These are phyloP conservation scores for Drosophila nigromelanica DNA, from an alignment of 1,140 invertebrate species.

Conservation along the genomic window DNA sequence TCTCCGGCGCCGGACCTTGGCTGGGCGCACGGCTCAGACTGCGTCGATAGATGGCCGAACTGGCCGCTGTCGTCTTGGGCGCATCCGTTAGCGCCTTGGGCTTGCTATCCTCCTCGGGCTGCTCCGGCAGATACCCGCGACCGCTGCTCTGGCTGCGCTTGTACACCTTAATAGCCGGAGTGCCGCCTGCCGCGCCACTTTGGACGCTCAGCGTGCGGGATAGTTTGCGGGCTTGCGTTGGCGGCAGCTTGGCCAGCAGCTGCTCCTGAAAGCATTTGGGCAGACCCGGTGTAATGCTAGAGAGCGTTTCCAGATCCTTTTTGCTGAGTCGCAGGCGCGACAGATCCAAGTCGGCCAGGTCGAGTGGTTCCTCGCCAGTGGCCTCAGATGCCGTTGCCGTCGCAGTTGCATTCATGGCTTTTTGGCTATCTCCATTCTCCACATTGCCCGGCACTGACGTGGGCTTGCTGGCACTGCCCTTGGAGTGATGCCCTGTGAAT, in stretches of 20 bases:
- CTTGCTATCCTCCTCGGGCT: constrained; percentile 38
- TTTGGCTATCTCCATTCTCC: constrained; percentile 23
- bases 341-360: constrained; percentile 87
- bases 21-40: constrained; percentile 64
- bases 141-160: constrained; percentile 82
- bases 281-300: constrained; percentile 87
- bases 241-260: constrained; percentile 87
- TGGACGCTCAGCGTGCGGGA: constrained; percentile 87
- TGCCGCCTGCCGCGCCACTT: constrained; percentile 44
- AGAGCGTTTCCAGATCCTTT: constrained; percentile 87
- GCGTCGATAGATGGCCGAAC: constrained; percentile 63
- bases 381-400: not conserved
- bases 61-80: constrained; percentile 60
- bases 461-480: constrained; percentile 35
- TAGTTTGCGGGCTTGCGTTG: constrained; percentile 86
- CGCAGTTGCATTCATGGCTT: not conserved
- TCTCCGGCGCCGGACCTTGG: constrained; percentile 15
- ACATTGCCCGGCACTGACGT: constrained; percentile 51
- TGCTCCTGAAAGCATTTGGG: constrained; percentile 87
- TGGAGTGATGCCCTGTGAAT: constrained; percentile 57
- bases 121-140: constrained; percentile 52
- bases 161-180: constrained; percentile 55
- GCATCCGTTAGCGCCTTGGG: constrained; percentile 52
- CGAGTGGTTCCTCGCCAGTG: constrained; percentile 84
- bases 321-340: constrained; percentile 87